A percentile compares a stretch with the other conserved stretches of the same genome.
These are phyloP conservation scores for Apocrypta bakeri DNA, from an alignment of 1,140 invertebrate genomes.

Conservation along the genomic window DNA sequence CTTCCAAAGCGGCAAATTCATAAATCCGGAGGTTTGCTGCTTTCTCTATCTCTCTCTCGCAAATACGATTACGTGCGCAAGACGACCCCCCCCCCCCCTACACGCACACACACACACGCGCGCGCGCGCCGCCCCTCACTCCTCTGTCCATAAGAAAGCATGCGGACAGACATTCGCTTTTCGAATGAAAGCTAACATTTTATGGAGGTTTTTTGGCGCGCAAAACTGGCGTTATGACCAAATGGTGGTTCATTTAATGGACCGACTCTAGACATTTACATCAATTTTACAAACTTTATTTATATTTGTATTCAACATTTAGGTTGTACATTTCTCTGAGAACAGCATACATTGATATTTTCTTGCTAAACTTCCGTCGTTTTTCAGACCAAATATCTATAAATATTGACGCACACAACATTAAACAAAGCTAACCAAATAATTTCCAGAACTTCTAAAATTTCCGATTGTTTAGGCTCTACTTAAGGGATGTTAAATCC, in stretches of 20 bases:
- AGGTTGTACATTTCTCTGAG: background rate
- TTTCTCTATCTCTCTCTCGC: background rate
- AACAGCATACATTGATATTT: background rate
- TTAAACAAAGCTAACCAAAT: background rate
- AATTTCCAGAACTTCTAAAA: background rate
- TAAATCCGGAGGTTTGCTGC: background rate
- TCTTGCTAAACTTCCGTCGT: background rate
- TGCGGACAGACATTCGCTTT: background rate
- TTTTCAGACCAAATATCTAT: background rate
- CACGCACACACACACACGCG: background rate
- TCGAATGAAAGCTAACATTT: background rate
- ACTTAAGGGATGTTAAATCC: background rate
- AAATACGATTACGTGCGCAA: conserved; percentile 22
- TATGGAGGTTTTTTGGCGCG: background rate
- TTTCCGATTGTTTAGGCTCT: background rate
- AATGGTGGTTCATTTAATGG: too few relatives aligned
- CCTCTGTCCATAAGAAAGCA: background rate
- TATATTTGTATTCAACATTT: too few relatives aligned
- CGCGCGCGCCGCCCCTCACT: too few relatives aligned
- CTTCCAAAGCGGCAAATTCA: background rate
- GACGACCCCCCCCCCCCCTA: background rate
- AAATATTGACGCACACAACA: background rate
- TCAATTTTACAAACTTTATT: too few relatives aligned
- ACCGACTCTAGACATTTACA: background rate
- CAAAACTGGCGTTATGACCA: background rate